Percentiles rank a stretch among this genome's conserved stretches.
phyloP scores from a whole-genome alignment of 2,888 invertebrate genomes.

The Agriopis leucophaearia region DNA sequence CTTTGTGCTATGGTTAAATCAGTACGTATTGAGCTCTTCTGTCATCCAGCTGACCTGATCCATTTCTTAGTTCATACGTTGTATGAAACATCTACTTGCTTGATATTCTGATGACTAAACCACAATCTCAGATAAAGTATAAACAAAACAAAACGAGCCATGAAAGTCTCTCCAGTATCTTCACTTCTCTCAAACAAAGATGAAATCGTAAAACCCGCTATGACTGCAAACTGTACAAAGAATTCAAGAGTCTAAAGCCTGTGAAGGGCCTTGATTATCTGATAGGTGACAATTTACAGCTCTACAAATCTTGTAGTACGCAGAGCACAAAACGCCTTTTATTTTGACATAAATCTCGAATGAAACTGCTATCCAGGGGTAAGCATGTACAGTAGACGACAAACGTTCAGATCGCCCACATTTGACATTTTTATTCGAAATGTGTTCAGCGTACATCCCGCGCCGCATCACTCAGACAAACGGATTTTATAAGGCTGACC shows the following conservation, averaged over 20 bases:
- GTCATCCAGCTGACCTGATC: too few species aligned
- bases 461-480: too few species aligned
- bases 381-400: conserved; percentile 26
- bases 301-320: conserved; percentile 45
- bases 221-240: conserved; percentile 19
- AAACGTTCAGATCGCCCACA: conserved; percentile 3
- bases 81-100: too few species aligned
- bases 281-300: conserved; percentile 49
- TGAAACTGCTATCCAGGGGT: conserved; percentile 49
- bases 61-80: too few species aligned
- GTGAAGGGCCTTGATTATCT: conserved; percentile 39
- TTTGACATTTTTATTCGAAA: background rate
- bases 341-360: conserved; percentile 55
- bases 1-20: too few species aligned
- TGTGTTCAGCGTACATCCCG: too few species aligned
- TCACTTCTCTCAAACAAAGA: conserved; percentile 20
- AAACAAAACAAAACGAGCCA: background rate
- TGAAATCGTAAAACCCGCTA: conserved; percentile 30
- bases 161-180: conserved; percentile 9
- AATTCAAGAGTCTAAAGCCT: conserved; percentile 20
- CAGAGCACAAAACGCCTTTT: conserved; percentile 50
- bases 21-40: too few species aligned
- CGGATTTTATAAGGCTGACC: too few species aligned
- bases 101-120: background rate
- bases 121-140: background rate